phyloP scores from a whole-genome alignment of 1,140 invertebrate species.

The Potamilus streckersoni region DNA sequence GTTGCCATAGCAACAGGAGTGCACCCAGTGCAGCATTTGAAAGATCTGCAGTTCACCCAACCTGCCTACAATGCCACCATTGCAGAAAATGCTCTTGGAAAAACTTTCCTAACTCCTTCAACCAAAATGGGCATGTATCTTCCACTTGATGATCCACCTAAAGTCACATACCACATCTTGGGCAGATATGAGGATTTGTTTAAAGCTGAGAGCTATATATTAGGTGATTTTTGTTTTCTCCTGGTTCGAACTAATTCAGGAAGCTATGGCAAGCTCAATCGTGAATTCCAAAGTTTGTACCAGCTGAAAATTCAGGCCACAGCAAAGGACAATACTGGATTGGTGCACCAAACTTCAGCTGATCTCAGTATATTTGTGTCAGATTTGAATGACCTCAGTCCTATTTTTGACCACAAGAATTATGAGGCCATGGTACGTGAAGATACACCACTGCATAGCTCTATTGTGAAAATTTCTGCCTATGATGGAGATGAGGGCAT shows the following conservation, averaged over 20 bases:
- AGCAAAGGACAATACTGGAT: constrained; percentile 67
- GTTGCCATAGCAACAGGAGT: constrained; percentile 14
- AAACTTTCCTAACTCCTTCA: constrained; percentile 79
- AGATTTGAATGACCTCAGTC: constrained; percentile 93
- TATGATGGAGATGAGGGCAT: constrained; percentile 94
- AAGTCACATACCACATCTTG: constrained; percentile 81
- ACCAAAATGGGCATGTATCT: constrained; percentile 77
- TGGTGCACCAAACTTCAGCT: constrained; percentile 76
- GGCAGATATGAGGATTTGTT: constrained; percentile 92
- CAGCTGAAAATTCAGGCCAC: constrained; percentile 84
- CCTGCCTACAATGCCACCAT: constrained; percentile 89
- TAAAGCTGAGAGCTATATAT: constrained; percentile 86
- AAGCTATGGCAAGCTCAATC: constrained; percentile 86
- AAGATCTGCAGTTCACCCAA: constrained; percentile 75
- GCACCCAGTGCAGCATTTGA: not conserved
- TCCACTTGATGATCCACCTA: constrained; percentile 53
- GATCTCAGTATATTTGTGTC: constrained; percentile 83
- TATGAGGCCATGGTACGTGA: constrained; percentile 91
- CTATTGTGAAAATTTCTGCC: constrained; percentile 74
- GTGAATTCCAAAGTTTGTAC: constrained; percentile 89
- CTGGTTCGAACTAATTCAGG: constrained; percentile 86
- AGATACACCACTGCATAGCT: constrained; percentile 84
- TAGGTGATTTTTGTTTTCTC: constrained; percentile 95
- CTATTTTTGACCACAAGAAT: constrained; percentile 87
- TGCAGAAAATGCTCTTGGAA: constrained; percentile 89